phyloP scores from a whole-genome alignment of 2,113 vertebrate species.

The Tiliqua scincoides region DNA sequence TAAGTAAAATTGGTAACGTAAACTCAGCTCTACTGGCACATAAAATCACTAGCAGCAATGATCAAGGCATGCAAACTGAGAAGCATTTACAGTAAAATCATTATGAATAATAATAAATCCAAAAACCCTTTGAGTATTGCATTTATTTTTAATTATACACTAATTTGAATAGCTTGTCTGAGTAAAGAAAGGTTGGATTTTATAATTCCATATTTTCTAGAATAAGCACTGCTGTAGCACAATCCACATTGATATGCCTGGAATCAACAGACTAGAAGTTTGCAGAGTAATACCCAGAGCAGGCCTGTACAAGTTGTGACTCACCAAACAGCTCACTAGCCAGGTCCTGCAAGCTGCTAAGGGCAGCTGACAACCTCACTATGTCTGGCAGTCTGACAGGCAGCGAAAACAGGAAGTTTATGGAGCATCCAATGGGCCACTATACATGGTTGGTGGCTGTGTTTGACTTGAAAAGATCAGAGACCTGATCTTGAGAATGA shows the following conservation, averaged over 20 bases:
- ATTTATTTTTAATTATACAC: constrained; percentile 73
- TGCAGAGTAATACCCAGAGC: constrained; percentile 54
- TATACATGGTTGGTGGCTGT: neutral
- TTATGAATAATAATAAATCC: constrained; percentile 79
- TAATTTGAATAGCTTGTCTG: constrained; percentile 72
- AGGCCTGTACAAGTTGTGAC: constrained; percentile 41
- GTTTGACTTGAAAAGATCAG: neutral
- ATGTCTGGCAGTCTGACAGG: constrained; percentile 4
- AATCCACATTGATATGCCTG: constrained; percentile 56
- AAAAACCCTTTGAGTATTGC: constrained; percentile 88
- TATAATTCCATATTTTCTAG: constrained; percentile 59
- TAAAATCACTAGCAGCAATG: constrained; percentile 89
- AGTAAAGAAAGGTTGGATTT: constrained; percentile 69
- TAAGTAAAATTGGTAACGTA: constrained; percentile 84
- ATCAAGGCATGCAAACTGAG: constrained; percentile 88
- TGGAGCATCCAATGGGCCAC: neutral
- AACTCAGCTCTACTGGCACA: constrained; percentile 86
- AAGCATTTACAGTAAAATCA: constrained; percentile 87
- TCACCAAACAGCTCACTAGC: neutral
- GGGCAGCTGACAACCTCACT: no score
- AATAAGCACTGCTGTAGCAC: constrained; percentile 49
- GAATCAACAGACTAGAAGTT: constrained; percentile 39
- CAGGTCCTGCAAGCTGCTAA: neutral
- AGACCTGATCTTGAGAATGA: neutral
- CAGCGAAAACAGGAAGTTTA: neutral